Base-by-base conservation (phyloP, 2,888 invertebrate species). In the Hypomecis punctinalis region DNA sequence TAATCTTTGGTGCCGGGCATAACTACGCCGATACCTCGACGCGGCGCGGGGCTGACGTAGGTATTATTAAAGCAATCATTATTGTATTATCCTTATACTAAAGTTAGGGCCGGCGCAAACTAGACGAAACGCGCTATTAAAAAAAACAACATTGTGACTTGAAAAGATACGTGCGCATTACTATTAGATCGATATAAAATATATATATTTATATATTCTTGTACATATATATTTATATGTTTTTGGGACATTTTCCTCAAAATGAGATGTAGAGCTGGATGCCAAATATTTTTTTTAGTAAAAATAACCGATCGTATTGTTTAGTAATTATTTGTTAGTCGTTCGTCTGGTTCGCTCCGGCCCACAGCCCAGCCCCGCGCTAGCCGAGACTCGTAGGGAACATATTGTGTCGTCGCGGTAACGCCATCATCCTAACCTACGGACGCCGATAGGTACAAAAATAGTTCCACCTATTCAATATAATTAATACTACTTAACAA, bases 401-500 rank as follows among this genome's bases (percentile, higher is more conserved):
- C 83, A 77, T 79, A 76, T 74, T 67, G 77, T 71, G 76, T 74
- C 79, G 82, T 86, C 80, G 85, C 86, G 90, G 91, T 89, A 89
- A 90, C 91, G 88, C 87, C 88, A 82, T 83, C 84, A 74, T 83
- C 82, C 84, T 88, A 86, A 79, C 83, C 89, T 90, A 90, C 85
- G 88, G 89, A 90, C 90, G 90, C 82, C 80, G 89, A 87, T 89
- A 88, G 89, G 90, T 93, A 93, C 91, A 93, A 93, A 93, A 92
- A 92, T 92, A 92, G 80, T 92, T 92, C 89, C 89, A 89, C 92
- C 92, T 93, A 93, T 91, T 79, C 81, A 84, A 87, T 92, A 92
- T 82, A 90, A 91, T 91, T 91, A 93, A 83, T 71, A 90, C 92
- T 93, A 93, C 92, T 92, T 93, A 93, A 91, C 89, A 90, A 89